A percentile compares a stretch with the other conserved stretches of the same genome.
Conservation (phyloP, 2,797 vertebrate species). For the Macropus fuliginosus region DNA sequence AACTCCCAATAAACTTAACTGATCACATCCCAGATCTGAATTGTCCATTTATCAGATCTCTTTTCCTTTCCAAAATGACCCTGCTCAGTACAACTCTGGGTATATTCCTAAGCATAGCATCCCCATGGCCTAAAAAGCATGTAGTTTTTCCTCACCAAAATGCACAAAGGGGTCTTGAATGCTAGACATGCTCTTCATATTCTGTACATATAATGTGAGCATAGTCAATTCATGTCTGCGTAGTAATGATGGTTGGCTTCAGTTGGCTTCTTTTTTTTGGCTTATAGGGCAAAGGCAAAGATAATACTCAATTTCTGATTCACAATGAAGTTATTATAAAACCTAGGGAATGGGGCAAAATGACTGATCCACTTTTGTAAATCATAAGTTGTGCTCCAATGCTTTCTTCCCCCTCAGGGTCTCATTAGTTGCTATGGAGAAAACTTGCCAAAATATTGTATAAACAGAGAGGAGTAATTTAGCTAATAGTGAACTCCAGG, state of each 20-base stretch:
- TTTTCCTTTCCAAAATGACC: neutral
- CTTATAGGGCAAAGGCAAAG: constrained; percentile 30
- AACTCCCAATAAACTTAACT: neutral
- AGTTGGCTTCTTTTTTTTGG: constrained; percentile 7
- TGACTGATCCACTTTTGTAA: constrained; percentile 24
- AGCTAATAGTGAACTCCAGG: constrained; percentile 64
- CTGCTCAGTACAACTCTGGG: neutral
- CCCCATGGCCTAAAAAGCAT: constrained; percentile 24
- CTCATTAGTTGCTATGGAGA: constrained; percentile 76
- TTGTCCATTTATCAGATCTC: neutral
- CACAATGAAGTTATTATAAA: constrained; percentile 53
- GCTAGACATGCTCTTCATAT: neutral
- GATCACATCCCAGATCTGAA: neutral
- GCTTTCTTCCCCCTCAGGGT: constrained; percentile 56
- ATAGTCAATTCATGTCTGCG: neutral
- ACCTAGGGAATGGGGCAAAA: constrained; percentile 33
- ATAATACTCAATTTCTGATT: constrained; percentile 58
- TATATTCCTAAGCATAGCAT: neutral
- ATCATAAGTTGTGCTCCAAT: constrained; percentile 72
- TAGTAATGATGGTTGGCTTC: neutral
- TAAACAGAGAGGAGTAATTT: constrained; percentile 40
- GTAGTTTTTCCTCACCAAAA: neutral
- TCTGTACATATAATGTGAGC: neutral
- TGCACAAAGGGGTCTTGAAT: neutral
- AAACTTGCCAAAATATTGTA: constrained; percentile 62